These are phyloP conservation scores for Myiotriccus ornatus DNA, from an alignment of 2,797 vertebrate species.

Conservation along the genomic window DNA sequence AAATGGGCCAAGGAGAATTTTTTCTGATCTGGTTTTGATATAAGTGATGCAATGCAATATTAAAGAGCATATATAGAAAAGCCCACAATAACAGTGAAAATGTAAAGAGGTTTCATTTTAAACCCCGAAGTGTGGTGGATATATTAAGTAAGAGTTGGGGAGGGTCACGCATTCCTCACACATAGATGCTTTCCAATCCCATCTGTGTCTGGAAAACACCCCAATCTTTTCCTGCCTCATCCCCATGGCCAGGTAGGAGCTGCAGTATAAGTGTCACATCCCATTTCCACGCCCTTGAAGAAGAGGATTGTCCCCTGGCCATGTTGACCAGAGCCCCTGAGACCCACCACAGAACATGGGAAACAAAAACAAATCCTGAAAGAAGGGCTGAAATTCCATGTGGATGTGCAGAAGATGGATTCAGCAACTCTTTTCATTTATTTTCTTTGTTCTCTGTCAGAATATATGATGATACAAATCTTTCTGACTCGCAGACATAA, in stretches of 20 bases:
- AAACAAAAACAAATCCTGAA: background rate
- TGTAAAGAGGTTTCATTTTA: constrained; percentile 34
- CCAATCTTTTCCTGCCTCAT: rapidly evolving
- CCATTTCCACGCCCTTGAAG: background rate
- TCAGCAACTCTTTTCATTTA: background rate
- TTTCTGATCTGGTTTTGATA: constrained; percentile 60
- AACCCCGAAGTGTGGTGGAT: background rate
- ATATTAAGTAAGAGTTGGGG: background rate
- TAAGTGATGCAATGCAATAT: constrained; percentile 32
- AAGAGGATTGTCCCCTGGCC: background rate
- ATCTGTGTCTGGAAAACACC: background rate
- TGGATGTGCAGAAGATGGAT: background rate
- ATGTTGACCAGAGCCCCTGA: background rate
- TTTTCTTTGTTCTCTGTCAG: constrained; percentile 17
- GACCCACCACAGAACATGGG: background rate
- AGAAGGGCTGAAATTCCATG: background rate
- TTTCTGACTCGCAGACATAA: background rate
- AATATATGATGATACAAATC: background rate
- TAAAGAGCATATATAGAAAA: constrained; percentile 8
- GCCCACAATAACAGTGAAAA: background rate
- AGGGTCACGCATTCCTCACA: background rate
- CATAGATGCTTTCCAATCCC: background rate
- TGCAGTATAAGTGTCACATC: background rate
- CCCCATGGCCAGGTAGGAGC: background rate
- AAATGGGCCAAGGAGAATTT: background rate